These are phyloP conservation scores for Platycnemis pennipes DNA, from an alignment of 2,888 invertebrate genomes.

Conservation along the genomic window DNA sequence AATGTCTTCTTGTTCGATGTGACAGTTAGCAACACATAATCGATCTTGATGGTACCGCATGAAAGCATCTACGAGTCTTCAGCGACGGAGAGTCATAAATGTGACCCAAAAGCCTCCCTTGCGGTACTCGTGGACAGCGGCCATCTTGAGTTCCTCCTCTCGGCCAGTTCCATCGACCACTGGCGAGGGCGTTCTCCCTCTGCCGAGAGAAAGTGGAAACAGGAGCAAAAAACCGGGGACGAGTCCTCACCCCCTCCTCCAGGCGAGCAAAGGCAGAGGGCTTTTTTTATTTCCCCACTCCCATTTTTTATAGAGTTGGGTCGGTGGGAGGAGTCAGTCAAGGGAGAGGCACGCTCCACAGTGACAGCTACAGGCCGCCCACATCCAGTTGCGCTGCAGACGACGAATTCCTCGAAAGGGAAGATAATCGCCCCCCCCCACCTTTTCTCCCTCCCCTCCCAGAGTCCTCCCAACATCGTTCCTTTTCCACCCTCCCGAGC, in stretches of 20 bases:
- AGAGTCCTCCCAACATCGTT: neutral
- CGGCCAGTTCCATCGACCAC: neutral
- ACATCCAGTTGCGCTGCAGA: neutral
- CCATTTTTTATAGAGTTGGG: neutral
- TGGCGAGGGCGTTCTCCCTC: neutral
- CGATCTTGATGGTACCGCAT: neutral
- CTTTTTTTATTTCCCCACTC: neutral
- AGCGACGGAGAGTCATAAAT: neutral
- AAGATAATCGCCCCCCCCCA: neutral
- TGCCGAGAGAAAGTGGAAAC: neutral
- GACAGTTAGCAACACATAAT: neutral
- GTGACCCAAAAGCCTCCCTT: neutral
- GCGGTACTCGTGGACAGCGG: neutral
- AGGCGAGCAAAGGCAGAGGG: neutral
- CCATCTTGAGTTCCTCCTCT: constrained; percentile 6
- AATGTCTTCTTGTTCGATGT: too few species aligned
- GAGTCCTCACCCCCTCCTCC: neutral
- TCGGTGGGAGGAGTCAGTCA: neutral
- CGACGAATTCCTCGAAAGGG: neutral
- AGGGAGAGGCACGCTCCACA: neutral
- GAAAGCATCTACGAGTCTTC: too few species aligned
- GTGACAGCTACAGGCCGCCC: neutral
- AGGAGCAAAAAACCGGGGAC: neutral
- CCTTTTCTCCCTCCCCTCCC: neutral
- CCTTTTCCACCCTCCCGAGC: neutral